phyloP scores from a whole-genome alignment of 1,140 invertebrate species.

The Saccostrea glomerata region DNA sequence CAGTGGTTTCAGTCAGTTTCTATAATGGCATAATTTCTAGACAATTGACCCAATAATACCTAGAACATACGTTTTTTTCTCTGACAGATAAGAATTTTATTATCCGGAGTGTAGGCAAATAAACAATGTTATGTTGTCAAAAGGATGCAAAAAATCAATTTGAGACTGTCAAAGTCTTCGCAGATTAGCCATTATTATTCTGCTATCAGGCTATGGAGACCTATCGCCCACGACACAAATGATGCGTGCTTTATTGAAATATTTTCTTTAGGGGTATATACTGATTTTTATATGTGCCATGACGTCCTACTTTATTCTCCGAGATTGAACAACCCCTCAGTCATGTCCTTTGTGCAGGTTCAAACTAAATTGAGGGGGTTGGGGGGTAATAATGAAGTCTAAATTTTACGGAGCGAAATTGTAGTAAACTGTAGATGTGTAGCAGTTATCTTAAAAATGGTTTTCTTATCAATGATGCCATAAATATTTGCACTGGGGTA shows the following conservation, averaged over 20 bases:
- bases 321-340: not conserved
- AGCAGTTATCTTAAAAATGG: not conserved
- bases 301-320: not conserved
- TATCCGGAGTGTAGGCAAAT: constrained; percentile 4
- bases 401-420: not conserved
- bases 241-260: constrained; percentile 19
- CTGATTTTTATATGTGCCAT: constrained; percentile 10
- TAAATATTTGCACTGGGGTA: not conserved
- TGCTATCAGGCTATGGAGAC: constrained; percentile 9
- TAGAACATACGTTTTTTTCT: not conserved
- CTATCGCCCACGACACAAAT: constrained; percentile 20
- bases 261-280: constrained; percentile 16
- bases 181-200: constrained; percentile 16
- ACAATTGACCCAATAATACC: not conserved
- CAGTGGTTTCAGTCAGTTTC: not conserved
- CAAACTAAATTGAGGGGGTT: no score
- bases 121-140: constrained; percentile 24
- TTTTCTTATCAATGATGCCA: not conserved
- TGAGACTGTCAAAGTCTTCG: not conserved
- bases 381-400: no score
- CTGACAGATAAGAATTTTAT: constrained; percentile 9
- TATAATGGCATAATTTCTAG: not conserved
- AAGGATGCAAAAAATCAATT: constrained; percentile 26
- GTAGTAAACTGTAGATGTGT: not conserved
- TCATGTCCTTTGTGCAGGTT: not conserved